Conservation (phyloP, 1,140 invertebrate genomes). For the Cataglyphis hispanica region DNA sequence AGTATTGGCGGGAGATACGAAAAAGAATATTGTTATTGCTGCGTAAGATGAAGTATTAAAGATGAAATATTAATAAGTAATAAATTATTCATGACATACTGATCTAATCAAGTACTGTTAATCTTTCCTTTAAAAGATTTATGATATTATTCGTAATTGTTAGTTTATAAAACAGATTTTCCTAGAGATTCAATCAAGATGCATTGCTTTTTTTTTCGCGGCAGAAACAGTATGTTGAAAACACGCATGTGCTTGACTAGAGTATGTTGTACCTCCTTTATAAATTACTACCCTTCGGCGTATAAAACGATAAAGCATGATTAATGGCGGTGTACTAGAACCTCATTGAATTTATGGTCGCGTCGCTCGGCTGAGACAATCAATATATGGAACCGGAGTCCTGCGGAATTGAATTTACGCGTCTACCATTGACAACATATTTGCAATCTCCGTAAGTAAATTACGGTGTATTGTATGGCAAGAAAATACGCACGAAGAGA, state of each 20-base stretch:
- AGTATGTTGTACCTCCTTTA: slow-evolving; percentile 64
- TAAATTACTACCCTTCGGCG: slow-evolving; percentile 63
- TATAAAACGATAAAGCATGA: slow-evolving; percentile 63
- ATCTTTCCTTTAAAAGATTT: slow-evolving; percentile 48
- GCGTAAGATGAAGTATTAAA: slow-evolving; percentile 6
- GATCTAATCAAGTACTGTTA: slow-evolving; percentile 33
- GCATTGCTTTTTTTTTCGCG: slow-evolving; percentile 52
- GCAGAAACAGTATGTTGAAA: slow-evolving; percentile 55
- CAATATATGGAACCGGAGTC: slow-evolving; percentile 47
- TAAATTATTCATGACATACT: slow-evolving; percentile 53
- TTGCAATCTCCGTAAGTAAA: not conserved
- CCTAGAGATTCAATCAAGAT: slow-evolving; percentile 60
- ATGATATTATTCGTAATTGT: slow-evolving; percentile 61
- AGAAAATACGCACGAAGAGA: not conserved
- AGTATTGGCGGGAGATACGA: not conserved
- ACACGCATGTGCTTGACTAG: slow-evolving; percentile 61
- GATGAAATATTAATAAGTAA: slow-evolving; percentile 14
- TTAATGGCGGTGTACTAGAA: slow-evolving; percentile 59
- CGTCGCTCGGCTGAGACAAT: slow-evolving; percentile 57
- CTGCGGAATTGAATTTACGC: slow-evolving; percentile 53
- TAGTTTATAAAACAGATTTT: slow-evolving; percentile 56
- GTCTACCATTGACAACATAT: slow-evolving; percentile 42
- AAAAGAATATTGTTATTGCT: not conserved
- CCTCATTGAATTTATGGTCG: slow-evolving; percentile 59
- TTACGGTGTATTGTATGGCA: not conserved